A percentile compares a stretch with the other conserved stretches of the same genome.
Evolutionary conservation across 2,888 invertebrate species (phyloP).

Genomic region (Apamea epomidion): DNA sequence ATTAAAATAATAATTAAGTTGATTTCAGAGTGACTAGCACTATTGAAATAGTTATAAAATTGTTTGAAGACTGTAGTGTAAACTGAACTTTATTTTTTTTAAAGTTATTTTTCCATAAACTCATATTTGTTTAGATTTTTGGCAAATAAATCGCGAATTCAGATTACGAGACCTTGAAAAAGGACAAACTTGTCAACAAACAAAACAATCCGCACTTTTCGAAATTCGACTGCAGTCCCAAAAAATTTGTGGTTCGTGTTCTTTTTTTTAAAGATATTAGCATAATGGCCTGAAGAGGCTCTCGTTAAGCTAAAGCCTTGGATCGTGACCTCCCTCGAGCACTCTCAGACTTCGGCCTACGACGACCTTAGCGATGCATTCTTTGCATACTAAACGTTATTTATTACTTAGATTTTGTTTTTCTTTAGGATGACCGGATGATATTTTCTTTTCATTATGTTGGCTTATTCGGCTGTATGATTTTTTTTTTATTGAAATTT

Average conservation of each 20-base stretch:
- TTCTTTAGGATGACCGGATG: background rate
- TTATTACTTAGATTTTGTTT: conserved; percentile 7
- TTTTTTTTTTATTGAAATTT: background rate
- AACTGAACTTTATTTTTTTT: no score
- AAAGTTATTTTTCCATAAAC: no score
- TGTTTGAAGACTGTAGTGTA: no score
- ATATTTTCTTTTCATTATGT: background rate
- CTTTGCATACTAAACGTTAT: conserved; percentile 47
- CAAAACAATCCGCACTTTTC: conserved; percentile 2
- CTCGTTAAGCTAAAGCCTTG: conserved; percentile 51
- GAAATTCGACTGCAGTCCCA: background rate
- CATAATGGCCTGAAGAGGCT: conserved; percentile 49
- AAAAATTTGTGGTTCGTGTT: background rate
- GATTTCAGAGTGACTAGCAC: no score
- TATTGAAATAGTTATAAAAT: no score
- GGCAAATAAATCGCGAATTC: no score
- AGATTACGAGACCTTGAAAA: background rate
- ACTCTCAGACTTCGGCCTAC: conserved; percentile 36
- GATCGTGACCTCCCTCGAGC: conserved; percentile 31
- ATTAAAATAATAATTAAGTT: no score
- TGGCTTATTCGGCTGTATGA: background rate
- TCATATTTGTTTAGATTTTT: no score
- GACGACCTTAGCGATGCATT: conserved; percentile 47
- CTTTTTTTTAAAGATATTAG: conserved; percentile 31
- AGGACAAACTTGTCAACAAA: background rate